Conservation (phyloP, 2,888 invertebrate species). For the Watsonalla binaria region DNA sequence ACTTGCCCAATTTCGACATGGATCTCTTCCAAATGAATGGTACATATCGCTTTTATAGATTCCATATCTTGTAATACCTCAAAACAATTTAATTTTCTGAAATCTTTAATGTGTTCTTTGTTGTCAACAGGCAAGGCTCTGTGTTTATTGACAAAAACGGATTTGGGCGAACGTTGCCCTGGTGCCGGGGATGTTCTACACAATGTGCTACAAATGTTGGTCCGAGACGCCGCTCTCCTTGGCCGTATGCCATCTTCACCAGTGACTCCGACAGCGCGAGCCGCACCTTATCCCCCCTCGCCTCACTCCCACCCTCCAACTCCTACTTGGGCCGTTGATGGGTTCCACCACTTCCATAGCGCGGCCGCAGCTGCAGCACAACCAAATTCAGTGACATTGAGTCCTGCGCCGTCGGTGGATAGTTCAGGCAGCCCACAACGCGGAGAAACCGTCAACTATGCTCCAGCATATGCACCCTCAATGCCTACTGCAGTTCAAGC, state of each 20-base stretch:
- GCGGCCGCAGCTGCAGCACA: conserved; percentile 80
- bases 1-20: conserved; percentile 93
- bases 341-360: conserved; percentile 81
- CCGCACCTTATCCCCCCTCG: conserved; percentile 84
- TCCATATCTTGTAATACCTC: too few relatives aligned
- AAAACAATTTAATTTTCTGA: not conserved
- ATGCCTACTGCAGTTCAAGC: conserved; percentile 60
- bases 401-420: conserved; percentile 93
- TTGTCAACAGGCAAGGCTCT: conserved; percentile 89
- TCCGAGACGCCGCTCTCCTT: conserved; percentile 87
- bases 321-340: conserved; percentile 84
- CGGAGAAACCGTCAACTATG: conserved; percentile 74
- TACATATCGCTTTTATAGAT: conserved; percentile 39
- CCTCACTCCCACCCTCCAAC: conserved; percentile 90
- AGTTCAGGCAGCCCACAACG: conserved; percentile 92
- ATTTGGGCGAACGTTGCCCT: conserved; percentile 94
- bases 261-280: conserved; percentile 88
- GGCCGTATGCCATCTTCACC: conserved; percentile 90
- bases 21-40: conserved; percentile 98
- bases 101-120: conserved; percentile 5
- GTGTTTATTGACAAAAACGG: conserved; percentile 92
- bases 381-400: conserved; percentile 93
- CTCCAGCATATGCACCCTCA: conserved; percentile 57
- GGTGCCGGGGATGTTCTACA: conserved; percentile 96
- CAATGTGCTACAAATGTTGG: conserved; percentile 93